Conservation (phyloP, 2,888 invertebrate genomes). For the Acronicta alni region DNA sequence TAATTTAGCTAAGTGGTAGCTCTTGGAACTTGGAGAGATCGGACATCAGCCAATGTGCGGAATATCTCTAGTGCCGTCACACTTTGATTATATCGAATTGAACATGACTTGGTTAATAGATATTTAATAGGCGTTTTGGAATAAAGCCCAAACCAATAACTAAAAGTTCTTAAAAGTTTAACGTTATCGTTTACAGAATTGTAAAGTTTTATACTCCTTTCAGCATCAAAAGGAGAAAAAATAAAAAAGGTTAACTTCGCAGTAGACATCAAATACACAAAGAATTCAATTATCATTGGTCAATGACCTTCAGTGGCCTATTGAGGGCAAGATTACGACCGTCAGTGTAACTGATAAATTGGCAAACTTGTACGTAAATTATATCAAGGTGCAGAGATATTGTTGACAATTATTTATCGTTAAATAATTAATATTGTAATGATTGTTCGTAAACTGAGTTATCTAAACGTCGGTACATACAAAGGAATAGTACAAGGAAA, state of each 20-base stretch:
- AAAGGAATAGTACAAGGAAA: conserved; percentile 34
- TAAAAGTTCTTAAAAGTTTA: too few species aligned
- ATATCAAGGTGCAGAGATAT: conserved; percentile 52
- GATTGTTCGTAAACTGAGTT: conserved; percentile 39
- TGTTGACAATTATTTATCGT: conserved; percentile 55
- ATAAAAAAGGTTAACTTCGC: conserved; percentile 12
- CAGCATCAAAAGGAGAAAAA: conserved; percentile 20
- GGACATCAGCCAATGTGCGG: too few species aligned
- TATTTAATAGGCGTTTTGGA: too few species aligned
- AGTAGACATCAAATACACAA: conserved; percentile 33
- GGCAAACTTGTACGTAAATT: conserved; percentile 47
- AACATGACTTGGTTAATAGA: too few species aligned
- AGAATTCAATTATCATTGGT: conserved; percentile 51
- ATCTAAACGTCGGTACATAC: conserved; percentile 37
- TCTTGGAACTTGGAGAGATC: too few species aligned
- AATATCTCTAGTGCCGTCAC: too few species aligned
- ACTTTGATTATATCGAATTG: too few species aligned
- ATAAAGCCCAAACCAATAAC: too few species aligned
- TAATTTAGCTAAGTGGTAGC: too few species aligned
- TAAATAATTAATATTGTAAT: conserved; percentile 37
- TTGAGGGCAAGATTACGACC: conserved; percentile 23
- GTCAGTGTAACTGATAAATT: conserved; percentile 47
- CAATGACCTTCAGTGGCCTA: conserved; percentile 49
- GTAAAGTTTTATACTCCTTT: too few species aligned
- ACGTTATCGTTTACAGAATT: too few species aligned